These are phyloP conservation scores for Phoebastria nigripes DNA, from an alignment of 2,797 vertebrate genomes.

Conservation along the genomic window DNA sequence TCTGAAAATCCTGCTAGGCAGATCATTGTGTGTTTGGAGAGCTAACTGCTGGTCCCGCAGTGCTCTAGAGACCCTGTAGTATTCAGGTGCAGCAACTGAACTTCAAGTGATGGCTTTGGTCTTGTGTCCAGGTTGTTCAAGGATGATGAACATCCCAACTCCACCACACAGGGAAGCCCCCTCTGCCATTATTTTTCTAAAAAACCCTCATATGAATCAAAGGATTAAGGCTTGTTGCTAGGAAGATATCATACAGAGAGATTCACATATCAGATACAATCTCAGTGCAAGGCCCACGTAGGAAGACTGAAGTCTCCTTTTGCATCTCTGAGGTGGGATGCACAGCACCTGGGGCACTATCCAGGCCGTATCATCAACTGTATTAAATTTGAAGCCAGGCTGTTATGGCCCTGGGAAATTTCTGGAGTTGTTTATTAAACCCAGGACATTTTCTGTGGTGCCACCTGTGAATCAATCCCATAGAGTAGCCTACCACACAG, in stretches of 20 bases:
- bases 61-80: neutral
- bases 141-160: neutral
- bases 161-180: neutral
- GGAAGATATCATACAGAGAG: neutral
- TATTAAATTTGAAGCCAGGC: neutral
- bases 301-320: neutral
- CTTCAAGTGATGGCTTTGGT: neutral
- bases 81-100: neutral
- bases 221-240: neutral
- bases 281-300: neutral
- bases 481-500: neutral
- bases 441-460: neutral
- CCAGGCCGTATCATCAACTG: neutral
- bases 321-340: neutral
- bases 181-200: neutral
- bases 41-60: neutral
- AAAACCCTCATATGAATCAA: neutral
- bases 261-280: neutral
- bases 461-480: neutral
- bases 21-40: neutral
- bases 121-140: neutral
- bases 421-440: neutral
- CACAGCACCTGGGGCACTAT: neutral
- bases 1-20: neutral
- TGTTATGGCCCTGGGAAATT: neutral